Evolutionary conservation across 2,888 invertebrate species (phyloP).

Genomic region (Glyphotaelius pellucidus): DNA sequence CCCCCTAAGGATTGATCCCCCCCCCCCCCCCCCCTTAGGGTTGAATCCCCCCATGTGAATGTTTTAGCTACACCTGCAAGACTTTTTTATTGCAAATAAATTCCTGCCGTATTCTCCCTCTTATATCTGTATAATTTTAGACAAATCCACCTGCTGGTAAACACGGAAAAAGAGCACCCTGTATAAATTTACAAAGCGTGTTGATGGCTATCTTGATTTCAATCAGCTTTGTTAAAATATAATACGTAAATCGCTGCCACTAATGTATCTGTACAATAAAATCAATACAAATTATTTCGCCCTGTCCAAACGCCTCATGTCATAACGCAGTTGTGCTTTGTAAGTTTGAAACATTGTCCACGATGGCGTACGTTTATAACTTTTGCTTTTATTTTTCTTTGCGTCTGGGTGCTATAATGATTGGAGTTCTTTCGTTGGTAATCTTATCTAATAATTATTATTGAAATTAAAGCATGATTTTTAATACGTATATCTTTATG

Average conservation of each 20-base stretch:
- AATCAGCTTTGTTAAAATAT: conserved; percentile 21
- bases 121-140: too few relatives aligned
- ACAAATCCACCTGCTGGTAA: not conserved
- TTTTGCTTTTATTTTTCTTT: conserved; percentile 65
- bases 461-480: not conserved
- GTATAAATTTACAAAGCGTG: not conserved
- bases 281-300: conserved; percentile 3
- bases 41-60: too few relatives aligned
- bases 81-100: too few relatives aligned
- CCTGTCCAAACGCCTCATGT: not conserved
- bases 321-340: not conserved
- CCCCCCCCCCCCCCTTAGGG: too few relatives aligned
- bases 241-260: conserved; percentile 16
- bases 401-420: conserved; percentile 60
- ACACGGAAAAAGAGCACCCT: not conserved
- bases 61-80: too few relatives aligned
- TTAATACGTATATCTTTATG: not conserved
- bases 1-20: too few relatives aligned
- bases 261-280: conserved; percentile 27
- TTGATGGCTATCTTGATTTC: conserved; percentile 25
- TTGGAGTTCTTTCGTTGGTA: conserved; percentile 60
- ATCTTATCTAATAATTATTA: not conserved
- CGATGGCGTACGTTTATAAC: conserved; percentile 63
- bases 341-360: not conserved
- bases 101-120: too few relatives aligned